A percentile compares a stretch with the other conserved stretches of the same genome.
These are phyloP conservation scores for Phalloptychus januarius DNA, from an alignment of 2,797 vertebrate genomes.

Conservation along the genomic window DNA sequence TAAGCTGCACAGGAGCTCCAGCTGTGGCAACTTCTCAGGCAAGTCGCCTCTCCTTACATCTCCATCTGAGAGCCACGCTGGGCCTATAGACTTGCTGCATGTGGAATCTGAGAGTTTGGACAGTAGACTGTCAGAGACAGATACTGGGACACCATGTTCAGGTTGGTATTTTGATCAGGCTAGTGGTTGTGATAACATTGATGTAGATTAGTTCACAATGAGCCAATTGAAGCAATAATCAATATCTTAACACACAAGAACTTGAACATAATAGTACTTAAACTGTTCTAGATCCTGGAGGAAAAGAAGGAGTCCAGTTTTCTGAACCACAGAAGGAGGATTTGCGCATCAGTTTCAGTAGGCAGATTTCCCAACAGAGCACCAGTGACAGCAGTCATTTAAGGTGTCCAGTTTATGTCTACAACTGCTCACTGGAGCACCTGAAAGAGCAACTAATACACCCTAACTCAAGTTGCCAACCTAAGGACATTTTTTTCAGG, in stretches of 20 bases:
- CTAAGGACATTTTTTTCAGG: slow-evolving; percentile 91
- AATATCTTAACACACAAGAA: not conserved
- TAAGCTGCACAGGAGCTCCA: slow-evolving; percentile 48
- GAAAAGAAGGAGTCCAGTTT: slow-evolving; percentile 82
- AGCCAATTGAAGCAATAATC: not conserved
- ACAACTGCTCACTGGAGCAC: slow-evolving; percentile 92
- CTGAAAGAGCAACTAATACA: slow-evolving; percentile 91
- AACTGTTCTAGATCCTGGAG: slow-evolving; percentile 65
- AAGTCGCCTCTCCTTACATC: slow-evolving; percentile 68
- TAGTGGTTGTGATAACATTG: not conserved
- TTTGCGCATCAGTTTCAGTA: slow-evolving; percentile 80
- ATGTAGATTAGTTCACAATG: not conserved
- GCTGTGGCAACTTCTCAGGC: slow-evolving; percentile 43
- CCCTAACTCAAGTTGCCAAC: slow-evolving; percentile 78
- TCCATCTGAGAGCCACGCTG: slow-evolving; percentile 31
- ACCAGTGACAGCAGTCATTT: slow-evolving; percentile 76
- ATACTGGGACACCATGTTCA: slow-evolving; percentile 66
- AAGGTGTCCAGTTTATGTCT: slow-evolving; percentile 92
- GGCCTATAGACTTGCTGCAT: slow-evolving; percentile 18
- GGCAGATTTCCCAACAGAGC: slow-evolving; percentile 85
- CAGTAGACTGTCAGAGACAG: slow-evolving; percentile 32
- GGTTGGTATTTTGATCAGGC: slow-evolving; percentile 64
- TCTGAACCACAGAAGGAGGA: slow-evolving; percentile 78
- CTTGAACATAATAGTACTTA: not conserved
- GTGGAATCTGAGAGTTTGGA: slow-evolving; percentile 56